phyloP scores from a whole-genome alignment of 2,888 invertebrate species.

The Uloborus plumipes region DNA sequence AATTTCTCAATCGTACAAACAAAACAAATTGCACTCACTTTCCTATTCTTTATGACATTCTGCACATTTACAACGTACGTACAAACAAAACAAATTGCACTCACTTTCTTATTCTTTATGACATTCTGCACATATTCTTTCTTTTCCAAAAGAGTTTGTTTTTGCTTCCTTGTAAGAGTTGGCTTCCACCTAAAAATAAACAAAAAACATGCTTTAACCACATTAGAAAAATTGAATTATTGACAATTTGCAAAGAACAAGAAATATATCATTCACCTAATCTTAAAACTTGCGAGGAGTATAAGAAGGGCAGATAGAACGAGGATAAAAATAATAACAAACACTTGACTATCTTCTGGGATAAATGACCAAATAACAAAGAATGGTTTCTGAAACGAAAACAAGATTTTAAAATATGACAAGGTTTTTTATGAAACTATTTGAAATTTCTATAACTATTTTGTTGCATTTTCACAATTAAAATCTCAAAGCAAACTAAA shows the following conservation, averaged over 20 bases:
- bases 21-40: too few species aligned
- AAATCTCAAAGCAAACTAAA: too few species aligned
- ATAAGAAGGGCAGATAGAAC: constrained; percentile 71
- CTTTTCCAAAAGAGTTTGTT: constrained; percentile 71
- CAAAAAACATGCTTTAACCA: constrained; percentile 2
- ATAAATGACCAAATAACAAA: constrained; percentile 70
- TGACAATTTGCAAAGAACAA: neutral
- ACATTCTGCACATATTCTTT: constrained; percentile 72
- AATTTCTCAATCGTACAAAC: too few species aligned
- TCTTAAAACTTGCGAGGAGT: constrained; percentile 71
- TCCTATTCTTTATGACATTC: too few species aligned
- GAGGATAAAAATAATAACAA: constrained; percentile 70
- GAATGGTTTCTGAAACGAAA: constrained; percentile 70
- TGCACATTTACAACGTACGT: too few species aligned
- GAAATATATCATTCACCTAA: constrained; percentile 68
- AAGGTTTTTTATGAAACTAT: too few species aligned
- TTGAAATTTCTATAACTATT: too few species aligned
- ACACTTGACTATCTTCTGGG: constrained; percentile 70
- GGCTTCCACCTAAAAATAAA: constrained; percentile 69
- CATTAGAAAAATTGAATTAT: neutral
- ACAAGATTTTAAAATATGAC: neutral
- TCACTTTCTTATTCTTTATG: constrained; percentile 73
- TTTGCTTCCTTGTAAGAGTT: constrained; percentile 72
- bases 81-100: neutral
- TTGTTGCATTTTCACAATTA: too few species aligned